Conservation (phyloP, 2,888 invertebrate species). For the Hesperia comma region DNA sequence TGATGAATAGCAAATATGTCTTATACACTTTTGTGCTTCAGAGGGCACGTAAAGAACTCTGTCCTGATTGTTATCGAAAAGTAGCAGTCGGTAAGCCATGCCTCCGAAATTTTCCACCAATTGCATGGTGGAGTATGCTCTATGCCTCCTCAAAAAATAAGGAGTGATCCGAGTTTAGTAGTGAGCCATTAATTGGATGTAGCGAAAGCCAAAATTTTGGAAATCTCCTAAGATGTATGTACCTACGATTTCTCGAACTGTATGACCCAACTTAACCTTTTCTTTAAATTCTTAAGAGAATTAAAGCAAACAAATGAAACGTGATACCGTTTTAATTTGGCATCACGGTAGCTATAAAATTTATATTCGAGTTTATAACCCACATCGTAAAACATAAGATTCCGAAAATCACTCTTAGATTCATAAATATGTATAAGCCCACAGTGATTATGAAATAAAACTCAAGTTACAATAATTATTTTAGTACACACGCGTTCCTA, state of each 20-base stretch:
- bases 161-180: too few relatives aligned
- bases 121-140: too few relatives aligned
- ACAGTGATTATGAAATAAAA: constrained; percentile 4
- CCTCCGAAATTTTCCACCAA: too few relatives aligned
- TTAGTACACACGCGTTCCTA: background rate
- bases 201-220: too few relatives aligned
- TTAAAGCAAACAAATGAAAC: background rate
- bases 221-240: too few relatives aligned
- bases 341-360: constrained; percentile 10
- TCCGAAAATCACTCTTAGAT: background rate
- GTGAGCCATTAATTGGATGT: too few relatives aligned
- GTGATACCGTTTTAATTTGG: constrained; percentile 13
- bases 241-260: background rate
- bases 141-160: too few relatives aligned
- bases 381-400: background rate
- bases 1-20: too few relatives aligned
- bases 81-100: too few relatives aligned
- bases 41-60: too few relatives aligned
- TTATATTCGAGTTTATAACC: constrained; percentile 1
- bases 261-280: background rate
- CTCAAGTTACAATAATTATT: background rate
- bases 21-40: too few relatives aligned
- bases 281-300: background rate
- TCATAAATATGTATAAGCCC: constrained; percentile 1
- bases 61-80: too few relatives aligned